Base-by-base conservation (phyloP, 2,113 vertebrate species). In the Apaloderma vittatum region DNA sequence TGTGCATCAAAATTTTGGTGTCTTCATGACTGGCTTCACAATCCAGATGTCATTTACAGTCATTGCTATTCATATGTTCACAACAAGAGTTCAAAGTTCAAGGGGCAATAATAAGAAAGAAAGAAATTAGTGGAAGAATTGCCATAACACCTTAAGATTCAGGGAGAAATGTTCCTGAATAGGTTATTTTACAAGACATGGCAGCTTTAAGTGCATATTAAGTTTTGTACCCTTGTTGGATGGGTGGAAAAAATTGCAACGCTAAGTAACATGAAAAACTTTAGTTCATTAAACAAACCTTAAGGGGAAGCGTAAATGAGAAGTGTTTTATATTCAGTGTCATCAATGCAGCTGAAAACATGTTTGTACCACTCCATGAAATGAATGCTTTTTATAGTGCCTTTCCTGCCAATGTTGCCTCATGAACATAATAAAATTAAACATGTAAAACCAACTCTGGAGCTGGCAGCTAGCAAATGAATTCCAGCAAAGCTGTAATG, bases 341-440 rank as follows among this genome's bases (percentile, higher is more conserved):
- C 96, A 96, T 92, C 95, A 92, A 92, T 94, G 96, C 97, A 97
- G 97, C 94, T 91, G 93, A 96, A 97, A 97, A 97, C 95, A 95
- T 91, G 96, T 96, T 96, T 97, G 93, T 93, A 82, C 93, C 95
- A 90, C 93, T 91, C 88, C 93, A 92, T 61, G 65, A 92, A 97
- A 95, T 36, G 91, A 87, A 90, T 2, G 85, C 91, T 96, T 94
- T 97, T 96, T 94, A 93, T 95, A 96, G 95, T 30, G 58, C 57
- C 78, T 84, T 93, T 88, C 85, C 95, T 95, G 93, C 94, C 95
- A 97, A 95, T 24, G 36, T 80, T 87, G 63, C 75, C 88, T 94
- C 73, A 84, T 81, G 93, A 93, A 92, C 90, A 88, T 90, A 49
- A 96, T 78, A 92, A 96, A 96, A 96, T 91, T 91, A 95, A 97